A percentile compares a stretch with the other conserved stretches of the same genome.
Evolutionary conservation across 2,113 vertebrate species (phyloP).

Genomic region (Eurystomus gularis): DNA sequence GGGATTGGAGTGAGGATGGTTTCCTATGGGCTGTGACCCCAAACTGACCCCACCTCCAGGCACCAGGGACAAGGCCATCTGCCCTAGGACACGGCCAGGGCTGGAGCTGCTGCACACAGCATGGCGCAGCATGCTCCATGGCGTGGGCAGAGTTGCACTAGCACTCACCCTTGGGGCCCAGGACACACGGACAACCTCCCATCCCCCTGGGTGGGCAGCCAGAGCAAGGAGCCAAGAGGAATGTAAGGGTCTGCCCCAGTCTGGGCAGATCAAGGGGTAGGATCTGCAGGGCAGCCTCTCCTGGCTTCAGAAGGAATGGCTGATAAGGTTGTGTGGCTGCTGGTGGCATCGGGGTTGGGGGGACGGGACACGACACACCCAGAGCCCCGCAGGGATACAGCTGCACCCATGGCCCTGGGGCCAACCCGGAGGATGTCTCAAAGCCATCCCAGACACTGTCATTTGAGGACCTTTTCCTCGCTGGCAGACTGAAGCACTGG

Average conservation of each 20-base stretch:
- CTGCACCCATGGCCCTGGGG: background rate
- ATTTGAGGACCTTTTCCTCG: background rate
- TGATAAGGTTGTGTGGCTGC: accelerated
- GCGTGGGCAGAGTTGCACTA: background rate
- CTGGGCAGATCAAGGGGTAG: accelerated
- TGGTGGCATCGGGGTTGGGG: accelerated
- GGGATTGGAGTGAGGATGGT: background rate
- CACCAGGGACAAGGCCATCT: accelerated
- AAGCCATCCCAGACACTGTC: background rate
- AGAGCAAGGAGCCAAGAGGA: background rate
- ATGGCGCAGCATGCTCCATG: accelerated
- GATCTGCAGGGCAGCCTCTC: accelerated
- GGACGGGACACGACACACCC: background rate
- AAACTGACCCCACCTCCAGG: background rate
- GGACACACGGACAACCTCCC: accelerated
- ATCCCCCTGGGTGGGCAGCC: background rate
- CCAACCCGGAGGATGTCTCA: background rate
- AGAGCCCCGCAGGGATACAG: accelerated
- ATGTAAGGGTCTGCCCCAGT: accelerated
- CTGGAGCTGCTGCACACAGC: background rate
- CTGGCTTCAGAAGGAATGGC: accelerated
- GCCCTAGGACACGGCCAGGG: background rate
- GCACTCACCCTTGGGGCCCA: accelerated
- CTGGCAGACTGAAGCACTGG: background rate
- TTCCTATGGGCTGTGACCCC: accelerated